Conservation (phyloP, 2,113 vertebrate species). For the Serinus canaria region DNA sequence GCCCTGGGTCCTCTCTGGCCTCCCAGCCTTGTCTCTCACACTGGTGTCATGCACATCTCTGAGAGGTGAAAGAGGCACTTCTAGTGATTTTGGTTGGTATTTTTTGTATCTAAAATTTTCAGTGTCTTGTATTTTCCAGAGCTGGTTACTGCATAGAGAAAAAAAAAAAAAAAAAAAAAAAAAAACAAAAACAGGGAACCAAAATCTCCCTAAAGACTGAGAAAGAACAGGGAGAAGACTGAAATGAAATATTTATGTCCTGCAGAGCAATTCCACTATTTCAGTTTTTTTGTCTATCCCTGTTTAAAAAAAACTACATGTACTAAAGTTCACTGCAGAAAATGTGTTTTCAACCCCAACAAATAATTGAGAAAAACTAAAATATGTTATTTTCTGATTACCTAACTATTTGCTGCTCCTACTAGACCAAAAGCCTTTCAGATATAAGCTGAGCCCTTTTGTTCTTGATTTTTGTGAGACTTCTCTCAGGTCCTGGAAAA, state of each 20-base stretch:
- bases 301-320: neutral
- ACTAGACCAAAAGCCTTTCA: neutral
- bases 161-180: neutral
- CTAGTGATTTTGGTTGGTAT: neutral
- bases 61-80: neutral
- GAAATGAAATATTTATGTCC: neutral
- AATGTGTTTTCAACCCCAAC: neutral
- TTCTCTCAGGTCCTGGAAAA: neutral
- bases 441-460: neutral
- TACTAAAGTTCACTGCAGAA: neutral
- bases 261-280: neutral
- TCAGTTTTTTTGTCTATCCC: neutral
- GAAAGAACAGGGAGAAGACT: neutral
- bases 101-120: neutral
- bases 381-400: neutral
- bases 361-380: neutral
- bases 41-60: rapidly evolving
- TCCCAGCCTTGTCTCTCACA: neutral
- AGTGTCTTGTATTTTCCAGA: neutral
- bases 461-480: neutral
- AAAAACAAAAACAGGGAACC: neutral
- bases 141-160: neutral
- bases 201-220: neutral
- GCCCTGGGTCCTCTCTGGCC: neutral
- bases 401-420: neutral